A percentile compares a stretch with the other conserved stretches of the same genome.
Evolutionary conservation across 2,113 vertebrate genomes (phyloP).

Genomic region (Anoplopoma fimbria): DNA sequence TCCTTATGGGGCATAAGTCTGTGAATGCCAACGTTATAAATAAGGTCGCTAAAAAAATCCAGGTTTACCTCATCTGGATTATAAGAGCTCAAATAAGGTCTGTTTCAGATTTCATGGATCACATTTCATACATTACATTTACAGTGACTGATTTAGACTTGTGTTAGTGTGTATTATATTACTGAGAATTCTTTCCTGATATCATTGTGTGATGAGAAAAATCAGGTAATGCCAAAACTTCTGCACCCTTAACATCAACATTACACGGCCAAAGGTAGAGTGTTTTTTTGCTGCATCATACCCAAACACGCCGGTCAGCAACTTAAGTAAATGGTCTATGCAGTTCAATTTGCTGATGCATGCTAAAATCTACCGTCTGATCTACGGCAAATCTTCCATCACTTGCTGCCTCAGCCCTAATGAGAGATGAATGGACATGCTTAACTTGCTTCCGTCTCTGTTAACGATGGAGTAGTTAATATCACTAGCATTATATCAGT

Average conservation of each 20-base stretch:
- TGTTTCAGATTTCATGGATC: slow-evolving; percentile 9
- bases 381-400: slow-evolving; percentile 41
- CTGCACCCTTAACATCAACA: not conserved
- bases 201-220: not conserved
- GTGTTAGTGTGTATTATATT: not conserved
- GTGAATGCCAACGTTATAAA: slow-evolving; percentile 21
- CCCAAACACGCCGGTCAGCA: slow-evolving; percentile 55
- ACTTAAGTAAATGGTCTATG: slow-evolving; percentile 40
- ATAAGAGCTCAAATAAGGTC: slow-evolving; percentile 9
- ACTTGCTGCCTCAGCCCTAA: slow-evolving; percentile 30
- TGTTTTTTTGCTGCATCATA: slow-evolving; percentile 51
- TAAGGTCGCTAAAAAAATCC: slow-evolving; percentile 7
- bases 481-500: slow-evolving; percentile 17
- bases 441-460: slow-evolving; percentile 32
- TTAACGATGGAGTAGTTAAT: slow-evolving; percentile 6
- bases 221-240: not conserved
- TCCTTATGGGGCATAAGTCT: slow-evolving; percentile 19
- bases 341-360: slow-evolving; percentile 42
- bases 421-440: slow-evolving; percentile 19
- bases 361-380: slow-evolving; percentile 33
- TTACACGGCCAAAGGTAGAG: slow-evolving; percentile 11
- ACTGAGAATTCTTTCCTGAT: not conserved
- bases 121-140: not conserved
- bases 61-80: slow-evolving; percentile 4
- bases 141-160: not conserved